phyloP scores from a whole-genome alignment of 2,888 invertebrate genomes.

The Zhuqinia jingwanae region DNA sequence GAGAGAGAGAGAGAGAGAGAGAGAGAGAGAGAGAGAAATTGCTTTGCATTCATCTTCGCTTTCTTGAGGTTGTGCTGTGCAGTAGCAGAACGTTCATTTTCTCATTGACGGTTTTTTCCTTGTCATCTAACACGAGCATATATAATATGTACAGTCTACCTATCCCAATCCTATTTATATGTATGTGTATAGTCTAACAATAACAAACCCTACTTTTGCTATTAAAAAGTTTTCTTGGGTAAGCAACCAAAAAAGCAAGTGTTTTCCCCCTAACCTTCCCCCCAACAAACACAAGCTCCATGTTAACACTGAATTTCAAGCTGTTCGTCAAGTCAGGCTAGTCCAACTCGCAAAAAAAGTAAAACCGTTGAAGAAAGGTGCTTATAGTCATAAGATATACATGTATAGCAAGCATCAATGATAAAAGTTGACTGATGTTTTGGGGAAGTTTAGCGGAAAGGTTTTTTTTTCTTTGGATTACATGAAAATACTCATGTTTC shows the following conservation, averaged over 20 bases:
- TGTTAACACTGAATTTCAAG: background rate
- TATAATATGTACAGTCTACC: background rate
- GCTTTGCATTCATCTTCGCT: conserved; percentile 61
- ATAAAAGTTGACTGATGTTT: conserved; percentile 61
- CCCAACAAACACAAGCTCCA: background rate
- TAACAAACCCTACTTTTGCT: background rate
- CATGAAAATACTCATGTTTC: too few species aligned
- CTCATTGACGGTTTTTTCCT: conserved; percentile 69
- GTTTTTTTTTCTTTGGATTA: too few species aligned
- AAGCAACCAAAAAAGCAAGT: background rate
- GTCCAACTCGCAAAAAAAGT: background rate
- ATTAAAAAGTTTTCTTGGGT: background rate
- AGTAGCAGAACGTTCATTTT: conserved; percentile 65
- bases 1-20: too few species aligned
- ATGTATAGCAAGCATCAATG: background rate
- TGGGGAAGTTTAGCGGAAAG: background rate
- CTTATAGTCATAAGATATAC: background rate
- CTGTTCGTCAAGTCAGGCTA: background rate
- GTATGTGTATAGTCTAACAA: background rate
- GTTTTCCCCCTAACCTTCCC: background rate
- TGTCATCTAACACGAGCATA: conserved; percentile 20
- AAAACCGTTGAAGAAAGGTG: conserved; percentile 1
- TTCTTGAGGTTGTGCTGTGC: conserved; percentile 42
- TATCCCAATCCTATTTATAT: background rate
- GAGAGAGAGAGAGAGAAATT: conserved; percentile 77